A percentile compares a stretch with the other conserved stretches of the same genome.
Conservation (phyloP, 1,140 invertebrate genomes). For the Drosophila rhopaloa region DNA sequence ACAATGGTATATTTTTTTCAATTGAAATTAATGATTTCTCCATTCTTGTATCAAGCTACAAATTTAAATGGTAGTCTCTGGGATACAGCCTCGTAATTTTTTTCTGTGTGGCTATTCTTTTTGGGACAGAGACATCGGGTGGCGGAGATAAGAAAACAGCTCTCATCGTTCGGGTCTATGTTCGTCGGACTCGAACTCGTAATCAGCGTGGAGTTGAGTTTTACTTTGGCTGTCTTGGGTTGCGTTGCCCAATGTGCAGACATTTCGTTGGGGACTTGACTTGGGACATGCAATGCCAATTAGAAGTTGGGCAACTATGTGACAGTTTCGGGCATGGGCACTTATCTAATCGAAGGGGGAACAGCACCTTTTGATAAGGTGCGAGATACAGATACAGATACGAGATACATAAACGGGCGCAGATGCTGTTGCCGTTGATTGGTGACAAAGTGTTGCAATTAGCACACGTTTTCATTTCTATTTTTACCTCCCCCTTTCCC, state of each 20-base stretch:
- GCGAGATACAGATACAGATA: conserved; percentile 24
- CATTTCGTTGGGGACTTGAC: conserved; percentile 21
- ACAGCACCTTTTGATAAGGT: conserved; percentile 23
- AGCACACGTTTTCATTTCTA: conserved; percentile 53
- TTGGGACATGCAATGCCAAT: conserved; percentile 73
- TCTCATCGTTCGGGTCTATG: conserved; percentile 15
- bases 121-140: conserved; percentile 13
- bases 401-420: conserved; percentile 2
- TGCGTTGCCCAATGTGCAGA: conserved; percentile 31
- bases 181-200: conserved; percentile 13
- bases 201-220: conserved; percentile 30
- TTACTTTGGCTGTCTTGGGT: conserved; percentile 1
- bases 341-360: conserved; percentile 65
- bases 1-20: too few species aligned
- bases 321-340: conserved; percentile 28
- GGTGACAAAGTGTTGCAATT: conserved; percentile 70
- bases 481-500: conserved; percentile 2
- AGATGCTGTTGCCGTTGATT: conserved; percentile 54
- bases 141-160: conserved; percentile 27
- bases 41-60: too few species aligned
- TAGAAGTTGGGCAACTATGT: conserved; percentile 68
- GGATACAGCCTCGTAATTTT: neutral
- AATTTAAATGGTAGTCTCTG: too few species aligned
- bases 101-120: conserved; percentile 8
- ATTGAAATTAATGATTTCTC: too few species aligned